Evolutionary conservation across 2,888 invertebrate species (phyloP).

Genomic region (Trissonchulus sp.): DNA sequence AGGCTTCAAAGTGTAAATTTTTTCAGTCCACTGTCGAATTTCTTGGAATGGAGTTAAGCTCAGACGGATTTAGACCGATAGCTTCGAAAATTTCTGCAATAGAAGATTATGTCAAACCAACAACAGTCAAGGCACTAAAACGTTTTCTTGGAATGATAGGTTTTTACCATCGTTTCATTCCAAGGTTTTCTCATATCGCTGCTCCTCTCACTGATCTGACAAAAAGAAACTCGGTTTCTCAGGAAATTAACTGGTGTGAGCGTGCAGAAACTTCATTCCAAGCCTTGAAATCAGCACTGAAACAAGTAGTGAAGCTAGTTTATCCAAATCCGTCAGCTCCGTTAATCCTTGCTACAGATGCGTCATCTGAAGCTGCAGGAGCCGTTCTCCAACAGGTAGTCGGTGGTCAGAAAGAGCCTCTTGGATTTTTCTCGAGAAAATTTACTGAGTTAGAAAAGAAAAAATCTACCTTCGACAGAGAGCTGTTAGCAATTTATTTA

Average conservation of each 20-base stretch:
- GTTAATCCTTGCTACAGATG: slow-evolving; percentile 7
- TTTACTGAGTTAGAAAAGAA: slow-evolving; percentile 19
- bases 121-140: slow-evolving; percentile 11
- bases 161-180: slow-evolving; percentile 22
- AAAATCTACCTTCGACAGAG: slow-evolving; percentile 23
- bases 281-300: neutral
- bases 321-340: neutral
- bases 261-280: no score
- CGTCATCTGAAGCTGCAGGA: neutral
- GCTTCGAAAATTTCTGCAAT: slow-evolving; percentile 8
- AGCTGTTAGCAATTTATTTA: slow-evolving; percentile 19
- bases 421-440: slow-evolving; percentile 8
- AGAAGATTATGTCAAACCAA: neutral
- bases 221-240: no score
- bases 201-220: slow-evolving; percentile 24
- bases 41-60: slow-evolving; percentile 7
- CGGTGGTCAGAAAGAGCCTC: neutral
- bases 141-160: neutral
- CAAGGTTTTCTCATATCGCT: slow-evolving; percentile 14
- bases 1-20: slow-evolving; percentile 13
- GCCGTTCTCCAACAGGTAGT: neutral
- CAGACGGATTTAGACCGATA: slow-evolving; percentile 6
- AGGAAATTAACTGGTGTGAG: no score
- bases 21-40: slow-evolving; percentile 10
- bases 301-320: neutral